Base-by-base conservation (phyloP, 2,888 invertebrate genomes). In the Chelonus formosanus region DNA sequence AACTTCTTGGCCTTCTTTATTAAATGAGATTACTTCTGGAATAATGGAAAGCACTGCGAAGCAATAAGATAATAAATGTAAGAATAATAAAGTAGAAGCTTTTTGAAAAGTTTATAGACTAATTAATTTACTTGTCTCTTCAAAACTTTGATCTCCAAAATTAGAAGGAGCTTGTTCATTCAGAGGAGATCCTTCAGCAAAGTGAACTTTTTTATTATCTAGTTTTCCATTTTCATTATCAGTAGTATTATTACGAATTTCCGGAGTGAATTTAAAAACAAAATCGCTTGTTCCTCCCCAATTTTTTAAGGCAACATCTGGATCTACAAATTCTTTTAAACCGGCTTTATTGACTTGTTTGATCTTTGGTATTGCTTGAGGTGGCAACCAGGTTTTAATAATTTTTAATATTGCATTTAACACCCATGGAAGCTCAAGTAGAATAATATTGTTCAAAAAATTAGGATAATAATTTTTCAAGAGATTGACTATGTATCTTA, bases 351-450 rank as follows among this genome's bases (percentile, higher is more conserved):
- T 89, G 0, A 94, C 88, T 85, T 95, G 93, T 83, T 94, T 95
- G 82, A 97, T 92, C 84, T 91, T 91, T 78, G 94, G 92, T 31
- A 95, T 92, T 7, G 95, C 96, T 83, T 94, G 93, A 0, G 94
- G 90, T 3, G 96, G 96, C 62, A 98, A 83, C 86, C 96, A 88
- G 0, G 90, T 87, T 84, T 96, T 97, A 5, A 97, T 92, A 52
- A 97, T 89, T 85, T 93, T 96, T 85, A 97, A 97, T 0, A 94
- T 94, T 71, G 97, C 91, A 77, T 92, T 95, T 67, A 97, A 84
- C 1, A 97, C 90, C 97, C 97, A 97, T 0, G 97, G 95, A 93
- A 97, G 94, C 81, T 97, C 96, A 82, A 89, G 95, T 62, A 97
- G 92, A 44, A 97, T 86, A 72, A 97, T 95, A 79, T 95, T 94